phyloP scores from a whole-genome alignment of 2,797 vertebrate species.

The Schizothorax lantsangensis region DNA sequence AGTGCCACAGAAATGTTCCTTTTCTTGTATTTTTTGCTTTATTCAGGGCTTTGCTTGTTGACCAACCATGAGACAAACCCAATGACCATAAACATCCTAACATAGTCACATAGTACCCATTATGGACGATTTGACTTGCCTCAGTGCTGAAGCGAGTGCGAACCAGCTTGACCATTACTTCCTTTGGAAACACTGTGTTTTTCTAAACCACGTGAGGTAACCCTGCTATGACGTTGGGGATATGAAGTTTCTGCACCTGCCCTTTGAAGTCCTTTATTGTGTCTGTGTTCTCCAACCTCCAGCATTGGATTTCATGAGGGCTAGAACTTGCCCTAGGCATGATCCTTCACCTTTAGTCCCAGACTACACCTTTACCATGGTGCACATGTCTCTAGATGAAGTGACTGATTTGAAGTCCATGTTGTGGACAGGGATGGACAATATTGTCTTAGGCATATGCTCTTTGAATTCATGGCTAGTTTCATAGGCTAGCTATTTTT shows the following conservation, averaged over 20 bases:
- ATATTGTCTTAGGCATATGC: background rate
- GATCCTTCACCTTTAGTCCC: background rate
- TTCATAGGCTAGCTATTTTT: background rate
- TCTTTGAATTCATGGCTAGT: background rate
- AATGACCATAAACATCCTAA: background rate
- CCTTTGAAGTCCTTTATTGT: constrained; percentile 25
- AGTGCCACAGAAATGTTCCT: constrained; percentile 59
- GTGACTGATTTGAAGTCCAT: background rate
- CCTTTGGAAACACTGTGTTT: constrained; percentile 21
- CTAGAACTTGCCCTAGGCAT: background rate
- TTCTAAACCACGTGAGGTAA: background rate
- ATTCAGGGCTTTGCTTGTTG: background rate
- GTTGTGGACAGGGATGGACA: background rate
- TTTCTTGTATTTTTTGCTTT: constrained; percentile 43
- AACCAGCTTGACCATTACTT: constrained; percentile 12
- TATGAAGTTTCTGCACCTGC: constrained; percentile 35
- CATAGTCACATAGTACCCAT: background rate
- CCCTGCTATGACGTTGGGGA: background rate
- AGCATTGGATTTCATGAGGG: background rate
- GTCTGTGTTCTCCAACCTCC: background rate
- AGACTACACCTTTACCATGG: background rate
- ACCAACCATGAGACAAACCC: background rate
- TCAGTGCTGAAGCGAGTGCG: background rate
- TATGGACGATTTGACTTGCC: background rate
- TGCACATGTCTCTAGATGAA: background rate